Base-by-base conservation (phyloP, 2,888 invertebrate genomes). In the Spisula subtruncata region DNA sequence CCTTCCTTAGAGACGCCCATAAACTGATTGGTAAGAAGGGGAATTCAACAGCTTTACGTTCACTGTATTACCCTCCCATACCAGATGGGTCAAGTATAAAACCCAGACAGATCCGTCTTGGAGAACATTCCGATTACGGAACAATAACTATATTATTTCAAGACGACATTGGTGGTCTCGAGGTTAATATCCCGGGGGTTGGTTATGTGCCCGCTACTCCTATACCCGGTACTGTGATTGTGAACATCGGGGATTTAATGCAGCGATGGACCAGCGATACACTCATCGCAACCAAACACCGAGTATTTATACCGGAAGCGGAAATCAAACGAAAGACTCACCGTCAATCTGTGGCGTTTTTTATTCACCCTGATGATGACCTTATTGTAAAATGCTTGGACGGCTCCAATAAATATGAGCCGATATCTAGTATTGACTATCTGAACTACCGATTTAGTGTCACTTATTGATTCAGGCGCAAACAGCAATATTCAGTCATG, bases 181-280 rank as follows among this genome's bases (percentile, higher is more conserved):
- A 94, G 54, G 93, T 92, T 2, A 60, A 89, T 5, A 56, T 86
- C 82, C 92, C 82, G 85, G 93, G 93, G 92, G 98, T 98, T 54
- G 97, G 98, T 93, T 98, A 98, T 98, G 97, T 98, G 94, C 97
- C 98, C 60, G 98, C 98, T 4, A 98, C 98, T 0, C 98, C 98
- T 94, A 97, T 98, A 84, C 98, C 98, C 0, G 98, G 98, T 51
- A 98, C 98, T 46, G 98, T 98, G 93, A 97, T 98, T 81, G 97
- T 98, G 51, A 98, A 98, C 95, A 97, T 98, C 41, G 98, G 98
- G 29, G 98, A 98, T 95, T 97, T 98, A 85, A 97, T 98, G 87
- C 98, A 98, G 32, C 97, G 97, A 80, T 98, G 98, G 98, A 98
- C 98, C 6, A 97, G 97, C 84, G 98, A 98, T 92, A 97, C 97